phyloP scores from a whole-genome alignment of 2,113 vertebrate species.

The Heliornis fulica region DNA sequence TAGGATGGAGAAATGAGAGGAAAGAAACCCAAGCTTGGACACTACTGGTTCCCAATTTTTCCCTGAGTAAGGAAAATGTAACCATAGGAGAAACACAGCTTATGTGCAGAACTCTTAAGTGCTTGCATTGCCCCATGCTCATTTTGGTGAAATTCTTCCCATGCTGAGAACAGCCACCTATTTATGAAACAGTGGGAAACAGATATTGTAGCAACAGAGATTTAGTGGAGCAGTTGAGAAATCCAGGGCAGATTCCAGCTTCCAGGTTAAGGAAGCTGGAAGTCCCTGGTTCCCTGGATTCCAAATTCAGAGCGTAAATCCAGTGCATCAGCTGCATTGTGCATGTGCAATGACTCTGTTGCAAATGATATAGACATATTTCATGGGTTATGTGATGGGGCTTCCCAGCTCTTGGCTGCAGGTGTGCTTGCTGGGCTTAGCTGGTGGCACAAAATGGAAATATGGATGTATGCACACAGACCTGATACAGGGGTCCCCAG shows the following conservation, averaged over 20 bases:
- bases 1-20: not conserved
- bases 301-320: not conserved
- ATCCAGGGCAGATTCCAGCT: not conserved
- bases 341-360: fast-evolving
- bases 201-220: not conserved
- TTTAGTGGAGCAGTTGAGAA: not conserved
- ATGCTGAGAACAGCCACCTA: not conserved
- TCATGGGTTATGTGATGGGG: not conserved
- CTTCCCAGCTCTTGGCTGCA: not conserved
- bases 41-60: not conserved
- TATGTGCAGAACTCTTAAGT: not conserved
- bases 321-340: not conserved
- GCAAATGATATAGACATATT: not conserved
- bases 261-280: not conserved
- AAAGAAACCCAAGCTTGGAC: not conserved
- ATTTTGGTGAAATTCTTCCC: not conserved
- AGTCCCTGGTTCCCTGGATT: not conserved
- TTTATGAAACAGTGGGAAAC: not conserved
- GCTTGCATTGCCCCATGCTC: not conserved
- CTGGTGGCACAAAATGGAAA: not conserved
- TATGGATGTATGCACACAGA: not conserved
- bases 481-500: not conserved
- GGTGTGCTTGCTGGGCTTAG: not conserved
- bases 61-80: not conserved
- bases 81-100: not conserved